phyloP scores from a whole-genome alignment of 2,113 vertebrate genomes.

The Gymnobelideus leadbeateri region DNA sequence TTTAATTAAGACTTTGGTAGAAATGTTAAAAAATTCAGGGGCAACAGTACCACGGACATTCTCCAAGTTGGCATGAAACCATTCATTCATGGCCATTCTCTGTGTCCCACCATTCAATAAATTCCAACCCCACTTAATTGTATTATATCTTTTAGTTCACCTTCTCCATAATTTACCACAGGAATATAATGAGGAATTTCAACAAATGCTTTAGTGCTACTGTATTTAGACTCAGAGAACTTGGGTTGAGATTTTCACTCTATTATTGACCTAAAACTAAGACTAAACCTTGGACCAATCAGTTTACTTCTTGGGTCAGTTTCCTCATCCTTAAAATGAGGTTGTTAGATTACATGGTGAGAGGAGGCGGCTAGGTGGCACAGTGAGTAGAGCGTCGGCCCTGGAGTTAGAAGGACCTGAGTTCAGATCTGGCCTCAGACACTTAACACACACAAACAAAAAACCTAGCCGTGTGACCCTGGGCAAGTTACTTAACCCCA shows the following conservation, averaged over 20 bases:
- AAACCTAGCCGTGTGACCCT: too few species aligned
- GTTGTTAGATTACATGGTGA: neutral
- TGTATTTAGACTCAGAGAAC: neutral
- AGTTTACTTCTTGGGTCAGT: neutral
- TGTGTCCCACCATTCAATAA: neutral
- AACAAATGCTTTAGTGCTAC: neutral
- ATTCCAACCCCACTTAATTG: neutral
- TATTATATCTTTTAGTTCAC: neutral
- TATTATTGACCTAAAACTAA: neutral
- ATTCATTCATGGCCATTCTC: neutral
- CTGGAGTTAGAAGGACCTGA: too few species aligned
- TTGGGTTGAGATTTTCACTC: neutral
- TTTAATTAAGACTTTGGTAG: neutral
- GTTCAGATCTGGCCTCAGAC: too few species aligned
- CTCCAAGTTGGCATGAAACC: neutral
- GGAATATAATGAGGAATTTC: neutral
- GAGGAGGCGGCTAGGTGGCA: too few species aligned
- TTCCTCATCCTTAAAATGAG: neutral
- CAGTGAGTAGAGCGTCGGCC: too few species aligned
- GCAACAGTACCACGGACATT: neutral
- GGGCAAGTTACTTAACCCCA: too few species aligned
- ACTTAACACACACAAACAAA: too few species aligned
- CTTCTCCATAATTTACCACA: neutral
- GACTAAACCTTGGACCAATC: neutral
- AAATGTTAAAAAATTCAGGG: neutral